Evolutionary conservation across 2,113 vertebrate species (phyloP).

Genomic region (Lagopus muta): DNA sequence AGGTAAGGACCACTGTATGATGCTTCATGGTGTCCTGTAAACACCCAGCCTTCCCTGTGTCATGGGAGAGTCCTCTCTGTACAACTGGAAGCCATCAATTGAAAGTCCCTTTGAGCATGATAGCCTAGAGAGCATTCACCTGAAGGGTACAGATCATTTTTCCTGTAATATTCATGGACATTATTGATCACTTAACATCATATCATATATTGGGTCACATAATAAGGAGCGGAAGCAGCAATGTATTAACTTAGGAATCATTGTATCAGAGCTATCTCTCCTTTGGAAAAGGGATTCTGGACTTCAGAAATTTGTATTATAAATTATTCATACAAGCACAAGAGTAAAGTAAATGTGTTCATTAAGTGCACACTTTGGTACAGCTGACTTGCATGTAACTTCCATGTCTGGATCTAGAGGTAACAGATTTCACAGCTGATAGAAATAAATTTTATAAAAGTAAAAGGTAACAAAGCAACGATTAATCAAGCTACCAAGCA

Average conservation of each 20-base stretch:
- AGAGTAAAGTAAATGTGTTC: not conserved
- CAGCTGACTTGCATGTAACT: slow-evolving; percentile 4
- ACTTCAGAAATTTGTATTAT: not conserved
- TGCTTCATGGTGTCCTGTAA: not conserved
- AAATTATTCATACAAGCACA: not conserved
- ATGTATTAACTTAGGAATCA: not conserved
- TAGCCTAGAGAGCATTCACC: not conserved
- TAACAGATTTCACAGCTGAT: not conserved
- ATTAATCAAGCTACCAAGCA: not conserved
- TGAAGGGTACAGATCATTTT: not conserved
- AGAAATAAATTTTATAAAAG: slow-evolving; percentile 15
- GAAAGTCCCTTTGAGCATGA: not conserved
- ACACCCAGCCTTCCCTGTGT: not conserved
- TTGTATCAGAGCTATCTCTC: not conserved
- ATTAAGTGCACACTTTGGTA: not conserved
- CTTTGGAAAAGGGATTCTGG: not conserved
- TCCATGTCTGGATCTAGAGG: not conserved
- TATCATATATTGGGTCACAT: not conserved
- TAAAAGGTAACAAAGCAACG: not conserved
- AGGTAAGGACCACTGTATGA: not conserved
- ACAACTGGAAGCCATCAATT: not conserved
- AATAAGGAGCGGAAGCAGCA: not conserved
- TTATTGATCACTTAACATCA: not conserved
- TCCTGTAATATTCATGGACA: not conserved
- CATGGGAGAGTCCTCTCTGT: not conserved